phyloP scores from a whole-genome alignment of 2,888 invertebrate species.

The Margaritifera margaritifera region DNA sequence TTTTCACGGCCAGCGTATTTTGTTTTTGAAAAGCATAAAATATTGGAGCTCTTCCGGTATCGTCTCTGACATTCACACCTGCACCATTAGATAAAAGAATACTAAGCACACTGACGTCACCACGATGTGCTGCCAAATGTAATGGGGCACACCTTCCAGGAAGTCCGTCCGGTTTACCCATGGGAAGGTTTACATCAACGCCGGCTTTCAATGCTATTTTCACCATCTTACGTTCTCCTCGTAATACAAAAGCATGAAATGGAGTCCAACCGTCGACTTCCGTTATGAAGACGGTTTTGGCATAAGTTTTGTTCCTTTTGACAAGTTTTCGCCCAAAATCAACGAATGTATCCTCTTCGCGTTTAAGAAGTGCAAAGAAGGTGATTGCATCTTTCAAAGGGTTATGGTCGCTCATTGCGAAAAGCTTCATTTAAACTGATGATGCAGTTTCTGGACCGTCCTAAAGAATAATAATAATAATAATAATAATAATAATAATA shows the following conservation, averaged over 20 bases:
- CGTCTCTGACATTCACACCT: slow-evolving; percentile 46
- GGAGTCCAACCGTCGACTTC: slow-evolving; percentile 62
- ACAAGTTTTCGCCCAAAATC: slow-evolving; percentile 47
- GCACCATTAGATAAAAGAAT: slow-evolving; percentile 52
- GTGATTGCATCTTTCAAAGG: slow-evolving; percentile 45
- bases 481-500: too few species aligned
- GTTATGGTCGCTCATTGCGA: slow-evolving; percentile 35
- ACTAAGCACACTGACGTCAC: slow-evolving; percentile 60
- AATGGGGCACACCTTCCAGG: slow-evolving; percentile 57
- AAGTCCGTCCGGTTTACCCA: slow-evolving; percentile 58
- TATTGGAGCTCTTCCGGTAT: slow-evolving; percentile 44
- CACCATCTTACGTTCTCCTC: too few species aligned
- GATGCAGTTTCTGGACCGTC: too few species aligned
- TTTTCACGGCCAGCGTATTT: slow-evolving; percentile 54
- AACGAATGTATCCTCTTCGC: slow-evolving; percentile 54
- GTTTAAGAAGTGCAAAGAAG: slow-evolving; percentile 50
- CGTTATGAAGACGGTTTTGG: slow-evolving; percentile 45
- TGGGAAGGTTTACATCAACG: slow-evolving; percentile 55
- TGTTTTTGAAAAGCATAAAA: slow-evolving; percentile 51
- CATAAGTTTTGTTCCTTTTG: slow-evolving; percentile 45
- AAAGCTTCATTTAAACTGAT: not conserved
- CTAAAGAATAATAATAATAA: too few species aligned
- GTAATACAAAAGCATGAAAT: slow-evolving; percentile 63
- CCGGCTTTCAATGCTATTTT: too few species aligned
- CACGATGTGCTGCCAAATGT: slow-evolving; percentile 61